A percentile compares a stretch with the other conserved stretches of the same genome.
phyloP scores from a whole-genome alignment of 2,797 vertebrate species.

The Sebastiscus albofasciatus region DNA sequence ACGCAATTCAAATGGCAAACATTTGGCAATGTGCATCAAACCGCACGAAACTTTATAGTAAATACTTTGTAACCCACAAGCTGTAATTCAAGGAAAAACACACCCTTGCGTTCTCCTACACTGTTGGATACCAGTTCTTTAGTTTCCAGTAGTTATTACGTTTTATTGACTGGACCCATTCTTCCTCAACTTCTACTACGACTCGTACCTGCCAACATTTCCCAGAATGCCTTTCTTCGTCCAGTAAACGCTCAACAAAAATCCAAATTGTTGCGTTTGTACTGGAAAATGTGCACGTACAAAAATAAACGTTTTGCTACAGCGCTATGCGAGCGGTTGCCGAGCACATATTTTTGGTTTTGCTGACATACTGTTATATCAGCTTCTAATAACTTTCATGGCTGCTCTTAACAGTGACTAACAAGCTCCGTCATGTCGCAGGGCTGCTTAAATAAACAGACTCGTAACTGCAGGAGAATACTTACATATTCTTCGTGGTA shows the following conservation, averaged over 20 bases:
- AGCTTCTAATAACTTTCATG: neutral
- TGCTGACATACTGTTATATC: neutral
- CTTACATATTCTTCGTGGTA: slow-evolving; percentile 94
- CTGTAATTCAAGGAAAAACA: neutral
- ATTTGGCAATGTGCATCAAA: neutral
- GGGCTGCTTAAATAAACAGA: neutral
- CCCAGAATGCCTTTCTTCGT: neutral
- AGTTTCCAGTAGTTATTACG: neutral
- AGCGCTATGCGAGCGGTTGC: neutral
- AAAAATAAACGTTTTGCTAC: neutral
- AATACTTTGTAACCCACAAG: neutral
- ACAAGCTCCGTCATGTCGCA: neutral
- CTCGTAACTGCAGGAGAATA: neutral
- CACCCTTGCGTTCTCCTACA: neutral
- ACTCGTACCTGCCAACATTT: neutral
- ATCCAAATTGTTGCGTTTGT: neutral
- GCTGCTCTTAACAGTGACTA: neutral
- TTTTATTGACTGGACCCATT: slow-evolving; percentile 12
- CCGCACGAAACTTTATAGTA: neutral
- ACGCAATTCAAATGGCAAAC: neutral
- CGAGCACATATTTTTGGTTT: neutral
- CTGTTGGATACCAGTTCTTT: neutral
- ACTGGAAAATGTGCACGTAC: neutral
- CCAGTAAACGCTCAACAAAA: neutral
- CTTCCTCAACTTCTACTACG: neutral